phyloP scores from a whole-genome alignment of 23 tunicate genomes.

The Corella eumyota region DNA sequence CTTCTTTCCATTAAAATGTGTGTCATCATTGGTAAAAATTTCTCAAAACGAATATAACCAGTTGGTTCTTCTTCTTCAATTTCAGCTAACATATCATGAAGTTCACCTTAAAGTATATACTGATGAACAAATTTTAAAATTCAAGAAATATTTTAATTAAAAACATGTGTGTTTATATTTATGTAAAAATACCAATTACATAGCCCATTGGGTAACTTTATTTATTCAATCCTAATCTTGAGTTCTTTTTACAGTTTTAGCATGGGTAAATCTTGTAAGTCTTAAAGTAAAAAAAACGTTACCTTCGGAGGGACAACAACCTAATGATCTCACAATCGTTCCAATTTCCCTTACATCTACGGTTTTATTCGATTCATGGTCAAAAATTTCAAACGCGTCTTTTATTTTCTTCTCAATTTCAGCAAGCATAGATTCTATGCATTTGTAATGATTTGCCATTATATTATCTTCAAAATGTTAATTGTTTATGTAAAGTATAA shows the following conservation, averaged over 20 bases:
- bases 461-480: no score
- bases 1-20: constrained; percentile 75
- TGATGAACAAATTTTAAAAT: not conserved
- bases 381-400: constrained; percentile 92
- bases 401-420: constrained; percentile 81
- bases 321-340: constrained; percentile 94
- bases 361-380: constrained; percentile 89
- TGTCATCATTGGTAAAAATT: constrained; percentile 94
- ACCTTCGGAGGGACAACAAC: constrained; percentile 98
- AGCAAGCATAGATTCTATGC: constrained; percentile 96
- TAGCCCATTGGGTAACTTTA: no score
- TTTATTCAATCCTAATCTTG: no score
- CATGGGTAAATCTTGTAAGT: no score
- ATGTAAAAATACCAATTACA: no score
- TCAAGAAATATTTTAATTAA: not conserved
- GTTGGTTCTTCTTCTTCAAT: constrained; percentile 98
- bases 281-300: no score
- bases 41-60: constrained; percentile 95
- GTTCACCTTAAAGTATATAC: constrained; percentile 30
- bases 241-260: no score
- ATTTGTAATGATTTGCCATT: no score
- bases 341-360: constrained; percentile 99
- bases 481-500: no score
- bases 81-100: constrained; percentile 95
- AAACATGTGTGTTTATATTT: no score